A percentile compares a stretch with the other conserved stretches of the same genome.
phyloP scores from a whole-genome alignment of 2,888 invertebrate genomes.

The Torymus aiolomorphi region DNA sequence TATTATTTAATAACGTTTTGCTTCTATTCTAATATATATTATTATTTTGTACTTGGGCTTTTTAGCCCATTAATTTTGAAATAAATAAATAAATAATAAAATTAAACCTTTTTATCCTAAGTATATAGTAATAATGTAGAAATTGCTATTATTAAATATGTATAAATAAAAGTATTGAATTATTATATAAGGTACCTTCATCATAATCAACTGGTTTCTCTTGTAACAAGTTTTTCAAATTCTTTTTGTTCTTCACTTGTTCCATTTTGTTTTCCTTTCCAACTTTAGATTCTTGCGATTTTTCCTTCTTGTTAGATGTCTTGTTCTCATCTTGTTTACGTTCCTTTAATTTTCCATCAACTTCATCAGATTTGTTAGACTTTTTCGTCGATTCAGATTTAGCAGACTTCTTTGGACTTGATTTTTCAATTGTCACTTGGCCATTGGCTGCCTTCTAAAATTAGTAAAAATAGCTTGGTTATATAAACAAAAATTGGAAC shows the following conservation, averaged over 20 bases:
- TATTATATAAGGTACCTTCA: slow-evolving; percentile 78
- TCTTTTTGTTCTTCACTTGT: slow-evolving; percentile 80
- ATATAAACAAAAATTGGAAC: slow-evolving; percentile 50
- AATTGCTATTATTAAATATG: slow-evolving; percentile 1
- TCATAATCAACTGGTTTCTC: slow-evolving; percentile 86
- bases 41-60: no score
- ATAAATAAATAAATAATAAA: no score
- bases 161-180: background rate
- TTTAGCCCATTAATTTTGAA: no score
- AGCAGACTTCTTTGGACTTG: slow-evolving; percentile 79
- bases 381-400: slow-evolving; percentile 78
- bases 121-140: slow-evolving; percentile 1
- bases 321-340: slow-evolving; percentile 78
- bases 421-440: slow-evolving; percentile 78
- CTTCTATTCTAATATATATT: no score
- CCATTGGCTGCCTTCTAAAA: slow-evolving; percentile 82
- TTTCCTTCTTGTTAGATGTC: slow-evolving; percentile 70
- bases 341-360: slow-evolving; percentile 76
- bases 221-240: slow-evolving; percentile 78
- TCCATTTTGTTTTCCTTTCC: slow-evolving; percentile 77
- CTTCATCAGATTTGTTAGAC: slow-evolving; percentile 72
- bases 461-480: slow-evolving; percentile 61
- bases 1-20: no score
- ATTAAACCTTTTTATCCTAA: background rate
- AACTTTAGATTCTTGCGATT: slow-evolving; percentile 66